Conservation (phyloP, 2,797 vertebrate species). For the Labroides dimidiatus region DNA sequence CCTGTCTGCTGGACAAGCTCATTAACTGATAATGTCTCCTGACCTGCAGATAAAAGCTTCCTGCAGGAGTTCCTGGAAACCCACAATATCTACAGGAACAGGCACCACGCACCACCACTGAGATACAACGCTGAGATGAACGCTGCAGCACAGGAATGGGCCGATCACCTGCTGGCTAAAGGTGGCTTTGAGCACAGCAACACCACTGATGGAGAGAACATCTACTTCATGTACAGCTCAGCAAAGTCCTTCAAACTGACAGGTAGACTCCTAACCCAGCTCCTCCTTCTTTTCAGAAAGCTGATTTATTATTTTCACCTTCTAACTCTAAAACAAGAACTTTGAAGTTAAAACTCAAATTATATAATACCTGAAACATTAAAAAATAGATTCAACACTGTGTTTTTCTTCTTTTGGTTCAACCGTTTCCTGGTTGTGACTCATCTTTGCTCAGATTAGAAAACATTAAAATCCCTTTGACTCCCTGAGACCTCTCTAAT, state of each 20-base stretch:
- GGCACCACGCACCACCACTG: conserved; percentile 62
- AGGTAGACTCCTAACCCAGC: conserved; percentile 37
- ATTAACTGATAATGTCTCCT: neutral
- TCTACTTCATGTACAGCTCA: conserved; percentile 61
- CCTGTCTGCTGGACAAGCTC: neutral
- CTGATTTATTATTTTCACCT: too few species aligned
- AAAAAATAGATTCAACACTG: too few species aligned
- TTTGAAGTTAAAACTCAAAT: too few species aligned
- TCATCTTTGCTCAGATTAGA: too few species aligned
- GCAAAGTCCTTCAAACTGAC: conserved; percentile 2
- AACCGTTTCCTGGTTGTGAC: too few species aligned
- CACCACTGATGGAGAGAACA: conserved; percentile 72
- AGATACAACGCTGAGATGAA: conserved; percentile 51
- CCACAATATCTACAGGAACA: conserved; percentile 75
- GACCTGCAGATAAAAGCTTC: conserved; percentile 61
- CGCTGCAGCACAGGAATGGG: conserved; percentile 74
- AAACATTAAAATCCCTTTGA: too few species aligned
- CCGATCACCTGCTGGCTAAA: conserved; percentile 54
- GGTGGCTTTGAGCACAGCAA: conserved; percentile 58
- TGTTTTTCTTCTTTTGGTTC: too few species aligned
- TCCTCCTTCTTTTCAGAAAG: too few species aligned
- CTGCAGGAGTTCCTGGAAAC: conserved; percentile 70
- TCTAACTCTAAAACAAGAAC: too few species aligned
- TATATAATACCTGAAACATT: too few species aligned
- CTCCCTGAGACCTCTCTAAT: too few species aligned